A percentile compares a stretch with the other conserved stretches of the same genome.
Conservation (phyloP, 2,888 invertebrate species). For the Ganaspis brasiliensis region DNA sequence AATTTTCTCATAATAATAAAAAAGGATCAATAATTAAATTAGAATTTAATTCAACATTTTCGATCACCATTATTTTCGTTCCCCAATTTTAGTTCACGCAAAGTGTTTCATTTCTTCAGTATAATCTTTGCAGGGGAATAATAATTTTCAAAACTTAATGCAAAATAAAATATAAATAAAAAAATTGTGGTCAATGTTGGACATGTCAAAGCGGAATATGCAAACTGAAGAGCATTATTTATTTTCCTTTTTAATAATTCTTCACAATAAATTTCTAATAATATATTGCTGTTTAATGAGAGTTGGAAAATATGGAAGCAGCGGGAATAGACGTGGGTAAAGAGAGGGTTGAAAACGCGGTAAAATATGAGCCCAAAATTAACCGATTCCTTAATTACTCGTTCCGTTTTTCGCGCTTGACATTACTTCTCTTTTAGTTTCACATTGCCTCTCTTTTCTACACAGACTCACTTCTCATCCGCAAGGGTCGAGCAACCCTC, state of each 20-base stretch:
- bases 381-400: conserved; percentile 78
- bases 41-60: too few species aligned
- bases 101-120: too few species aligned
- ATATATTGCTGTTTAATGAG: conserved; percentile 36
- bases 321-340: conserved; percentile 29
- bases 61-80: too few species aligned
- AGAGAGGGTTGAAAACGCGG: conserved; percentile 54
- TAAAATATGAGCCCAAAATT: conserved; percentile 78
- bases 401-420: conserved; percentile 67
- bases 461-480: conserved; percentile 13
- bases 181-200: too few species aligned
- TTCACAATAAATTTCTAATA: background rate
- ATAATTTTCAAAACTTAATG: too few species aligned
- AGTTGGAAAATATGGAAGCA: conserved; percentile 57
- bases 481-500: conserved; percentile 42
- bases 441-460: conserved; percentile 12
- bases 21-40: too few species aligned
- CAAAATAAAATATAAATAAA: too few species aligned
- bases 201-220: too few species aligned
- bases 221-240: too few species aligned
- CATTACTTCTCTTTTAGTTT: conserved; percentile 24
- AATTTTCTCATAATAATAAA: too few species aligned
- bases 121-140: too few species aligned
- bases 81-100: too few species aligned
- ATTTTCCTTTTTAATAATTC: background rate